phyloP scores from a whole-genome alignment of 2,113 vertebrate genomes.

The Tychaedon coryphoeus region DNA sequence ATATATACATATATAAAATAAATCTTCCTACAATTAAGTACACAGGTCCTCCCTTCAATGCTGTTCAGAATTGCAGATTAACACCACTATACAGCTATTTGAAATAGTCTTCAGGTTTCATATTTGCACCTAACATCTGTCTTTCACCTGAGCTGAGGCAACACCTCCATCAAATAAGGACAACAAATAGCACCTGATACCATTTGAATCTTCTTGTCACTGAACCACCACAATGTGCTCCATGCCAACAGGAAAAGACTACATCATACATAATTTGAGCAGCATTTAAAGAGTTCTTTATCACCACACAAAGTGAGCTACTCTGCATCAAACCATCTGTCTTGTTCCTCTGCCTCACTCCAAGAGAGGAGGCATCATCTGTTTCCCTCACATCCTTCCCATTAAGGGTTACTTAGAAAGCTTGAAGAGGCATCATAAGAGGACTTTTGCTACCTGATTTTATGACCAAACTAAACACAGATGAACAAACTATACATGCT shows the following conservation, averaged over 20 bases:
- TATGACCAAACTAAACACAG: not conserved
- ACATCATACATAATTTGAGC: not conserved
- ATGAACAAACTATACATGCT: not conserved
- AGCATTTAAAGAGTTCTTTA: not conserved
- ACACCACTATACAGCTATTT: not conserved
- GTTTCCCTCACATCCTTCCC: not conserved
- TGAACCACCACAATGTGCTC: not conserved
- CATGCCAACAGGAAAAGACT: not conserved
- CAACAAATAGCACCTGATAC: not conserved
- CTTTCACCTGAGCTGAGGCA: not conserved
- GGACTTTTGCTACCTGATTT: not conserved
- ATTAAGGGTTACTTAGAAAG: not conserved
- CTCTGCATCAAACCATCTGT: not conserved
- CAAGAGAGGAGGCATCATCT: not conserved
- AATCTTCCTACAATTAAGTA: not conserved
- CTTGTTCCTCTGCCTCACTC: not conserved
- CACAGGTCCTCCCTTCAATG: not conserved
- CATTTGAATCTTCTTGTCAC: not conserved
- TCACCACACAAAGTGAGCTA: not conserved
- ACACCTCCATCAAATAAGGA: not conserved
- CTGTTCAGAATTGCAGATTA: not conserved
- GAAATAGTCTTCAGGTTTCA: not conserved
- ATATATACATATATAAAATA: rapidly evolving
- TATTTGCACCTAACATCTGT: not conserved
- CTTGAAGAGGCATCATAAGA: not conserved